Evolutionary conservation across 2,888 invertebrate species (phyloP), one percentile per base, ranked within the genome.

Genomic region (Rhogogaster chlorosoma): DNA sequence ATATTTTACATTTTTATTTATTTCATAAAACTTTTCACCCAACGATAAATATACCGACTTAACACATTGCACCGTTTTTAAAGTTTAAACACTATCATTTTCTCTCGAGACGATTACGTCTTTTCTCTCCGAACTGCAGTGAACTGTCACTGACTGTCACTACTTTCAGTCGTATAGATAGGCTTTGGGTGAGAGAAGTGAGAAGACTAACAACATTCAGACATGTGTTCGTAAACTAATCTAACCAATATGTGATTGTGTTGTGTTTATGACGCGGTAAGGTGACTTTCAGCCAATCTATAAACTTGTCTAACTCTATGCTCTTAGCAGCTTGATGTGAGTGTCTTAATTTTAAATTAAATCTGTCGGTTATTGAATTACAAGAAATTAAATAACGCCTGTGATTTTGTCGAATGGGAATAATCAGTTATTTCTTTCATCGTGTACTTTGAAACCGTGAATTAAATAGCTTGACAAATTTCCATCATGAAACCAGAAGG

Each of bases 401-500:
- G 53, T 29, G 29, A 49, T 53, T 18, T 49, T 0, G 53, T 61
- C 29, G n/a, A 29, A 29, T 18, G 22, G 29, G 22, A 53, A 49
- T 15, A 53, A 53, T 5, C 26, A n/a, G 29, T 18, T 29, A 53
- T 53, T 53, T 49, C 15, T 29, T 3, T 26, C 29, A 45, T 29
- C 77, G 42, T 22, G 77, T 75, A 22, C 53, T 53, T 26, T 53
- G 18, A 29, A 77, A 53, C n/a, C 9, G 77, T 53, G 45, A 53
- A 26, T 53, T 6, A n/a, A n/a, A 73, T 53, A 29, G 1, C 22
- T 12, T 26, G 12, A 49, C 9, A 57, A 61, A 36, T 38, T 61
- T 38, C 6, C 32, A 61, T 85, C 89, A 92, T 92, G 91, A 91
- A 89, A 89, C 89, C 91, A 57, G 92, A 90, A 89, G 89, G 90